A percentile compares a stretch with the other conserved stretches of the same genome.
Evolutionary conservation across 2,797 vertebrate genomes (phyloP).

Genomic region (Myotis findleyi): DNA sequence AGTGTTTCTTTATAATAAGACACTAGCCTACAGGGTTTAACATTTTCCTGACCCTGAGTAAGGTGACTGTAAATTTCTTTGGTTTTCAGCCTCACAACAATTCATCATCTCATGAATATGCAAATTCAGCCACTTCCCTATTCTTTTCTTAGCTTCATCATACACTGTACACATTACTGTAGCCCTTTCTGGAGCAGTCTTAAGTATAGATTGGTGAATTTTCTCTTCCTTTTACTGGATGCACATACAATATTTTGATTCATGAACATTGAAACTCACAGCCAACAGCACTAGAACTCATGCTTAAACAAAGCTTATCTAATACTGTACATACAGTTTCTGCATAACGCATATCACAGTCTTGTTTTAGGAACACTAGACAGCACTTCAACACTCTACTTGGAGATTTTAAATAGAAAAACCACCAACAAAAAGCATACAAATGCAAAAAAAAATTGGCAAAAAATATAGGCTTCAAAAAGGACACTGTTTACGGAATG

Average conservation of each 20-base stretch:
- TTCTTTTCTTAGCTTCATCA: background rate
- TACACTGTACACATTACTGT: background rate
- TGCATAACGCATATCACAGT: background rate
- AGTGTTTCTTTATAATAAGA: constrained; percentile 13
- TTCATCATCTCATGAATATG: background rate
- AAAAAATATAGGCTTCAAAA: background rate
- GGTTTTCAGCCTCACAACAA: background rate
- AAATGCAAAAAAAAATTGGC: background rate
- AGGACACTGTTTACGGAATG: background rate
- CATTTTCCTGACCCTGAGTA: background rate
- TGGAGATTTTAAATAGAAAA: background rate
- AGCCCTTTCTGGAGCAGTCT: background rate
- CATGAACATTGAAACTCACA: background rate
- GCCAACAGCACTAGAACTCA: background rate
- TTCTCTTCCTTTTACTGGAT: background rate
- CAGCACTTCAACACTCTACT: background rate
- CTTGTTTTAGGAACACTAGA: background rate
- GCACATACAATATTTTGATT: background rate
- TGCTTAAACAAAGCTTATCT: background rate
- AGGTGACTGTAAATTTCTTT: background rate
- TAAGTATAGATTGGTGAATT: background rate
- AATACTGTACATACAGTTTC: background rate
- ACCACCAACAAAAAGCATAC: background rate
- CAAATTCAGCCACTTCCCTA: background rate
- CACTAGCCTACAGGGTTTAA: background rate